phyloP scores from a whole-genome alignment of 2,113 vertebrate species.

The Uria aalge region DNA sequence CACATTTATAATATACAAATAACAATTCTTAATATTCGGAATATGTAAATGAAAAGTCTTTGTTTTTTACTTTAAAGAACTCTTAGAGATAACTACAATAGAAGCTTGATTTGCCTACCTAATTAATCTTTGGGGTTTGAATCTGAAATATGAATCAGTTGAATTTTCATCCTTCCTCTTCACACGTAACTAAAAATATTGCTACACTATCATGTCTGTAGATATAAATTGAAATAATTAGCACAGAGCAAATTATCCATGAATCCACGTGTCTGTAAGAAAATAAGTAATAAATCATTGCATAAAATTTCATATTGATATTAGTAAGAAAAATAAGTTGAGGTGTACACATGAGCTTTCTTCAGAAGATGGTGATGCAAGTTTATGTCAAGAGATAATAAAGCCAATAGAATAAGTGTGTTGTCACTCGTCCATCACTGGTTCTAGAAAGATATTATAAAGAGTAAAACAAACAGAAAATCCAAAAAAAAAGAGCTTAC shows the following conservation, averaged over 20 bases:
- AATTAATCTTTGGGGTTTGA: not conserved
- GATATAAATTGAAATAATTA: not conserved
- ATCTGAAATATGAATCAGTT: not conserved
- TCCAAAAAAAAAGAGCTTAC: not conserved
- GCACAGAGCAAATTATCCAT: not conserved
- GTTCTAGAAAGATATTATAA: not conserved
- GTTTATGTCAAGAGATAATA: not conserved
- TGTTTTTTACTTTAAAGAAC: not conserved
- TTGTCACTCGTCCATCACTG: not conserved
- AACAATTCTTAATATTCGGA: not conserved
- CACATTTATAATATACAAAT: not conserved
- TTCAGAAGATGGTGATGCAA: not conserved
- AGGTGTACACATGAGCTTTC: not conserved
- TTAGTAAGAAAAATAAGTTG: not conserved
- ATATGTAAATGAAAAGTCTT: not conserved
- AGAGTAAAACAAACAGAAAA: not conserved
- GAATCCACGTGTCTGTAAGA: not conserved
- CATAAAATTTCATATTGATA: not conserved
- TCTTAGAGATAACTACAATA: not conserved
- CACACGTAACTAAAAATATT: not conserved
- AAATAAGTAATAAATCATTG: not conserved
- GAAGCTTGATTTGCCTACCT: not conserved
- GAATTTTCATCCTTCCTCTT: not conserved
- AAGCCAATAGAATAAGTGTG: not conserved
- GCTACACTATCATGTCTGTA: not conserved